phyloP scores from a whole-genome alignment of 2,113 vertebrate genomes.

The Parus major region DNA sequence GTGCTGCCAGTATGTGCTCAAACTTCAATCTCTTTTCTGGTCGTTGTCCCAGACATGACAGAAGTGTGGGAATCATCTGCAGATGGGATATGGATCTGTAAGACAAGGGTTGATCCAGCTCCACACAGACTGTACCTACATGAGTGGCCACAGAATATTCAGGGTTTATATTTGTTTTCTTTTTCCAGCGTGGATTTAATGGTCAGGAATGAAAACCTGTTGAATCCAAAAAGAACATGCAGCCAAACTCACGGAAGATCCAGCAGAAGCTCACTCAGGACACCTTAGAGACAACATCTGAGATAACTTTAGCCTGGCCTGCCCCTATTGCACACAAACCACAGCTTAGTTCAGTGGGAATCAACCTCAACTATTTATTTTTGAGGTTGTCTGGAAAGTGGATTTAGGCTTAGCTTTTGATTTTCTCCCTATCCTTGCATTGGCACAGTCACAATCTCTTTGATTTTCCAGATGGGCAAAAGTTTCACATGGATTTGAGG shows the following conservation, averaged over 20 bases:
- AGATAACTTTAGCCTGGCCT: background rate
- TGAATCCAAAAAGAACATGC: background rate
- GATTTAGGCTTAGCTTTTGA: background rate
- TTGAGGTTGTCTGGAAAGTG: background rate
- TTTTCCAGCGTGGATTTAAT: background rate
- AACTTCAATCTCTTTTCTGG: slow-evolving; percentile 24
- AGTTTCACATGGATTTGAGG: background rate
- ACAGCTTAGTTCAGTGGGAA: background rate
- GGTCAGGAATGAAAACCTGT: background rate
- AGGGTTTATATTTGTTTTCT: background rate
- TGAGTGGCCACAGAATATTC: background rate
- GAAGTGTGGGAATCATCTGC: background rate
- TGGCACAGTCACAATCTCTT: accelerated
- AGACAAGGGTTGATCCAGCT: background rate
- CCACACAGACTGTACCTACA: background rate
- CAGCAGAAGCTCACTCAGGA: background rate
- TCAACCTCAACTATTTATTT: background rate
- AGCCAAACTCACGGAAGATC: background rate
- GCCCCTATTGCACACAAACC: background rate
- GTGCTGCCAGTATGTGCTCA: background rate
- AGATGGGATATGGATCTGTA: background rate
- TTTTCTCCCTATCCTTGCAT: background rate
- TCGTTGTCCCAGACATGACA: background rate
- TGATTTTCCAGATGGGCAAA: background rate
- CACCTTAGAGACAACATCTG: background rate